Percentiles rank a stretch among this genome's conserved stretches.
Conservation (phyloP, 2,888 invertebrate genomes). For the Callosobruchus maculatus region DNA sequence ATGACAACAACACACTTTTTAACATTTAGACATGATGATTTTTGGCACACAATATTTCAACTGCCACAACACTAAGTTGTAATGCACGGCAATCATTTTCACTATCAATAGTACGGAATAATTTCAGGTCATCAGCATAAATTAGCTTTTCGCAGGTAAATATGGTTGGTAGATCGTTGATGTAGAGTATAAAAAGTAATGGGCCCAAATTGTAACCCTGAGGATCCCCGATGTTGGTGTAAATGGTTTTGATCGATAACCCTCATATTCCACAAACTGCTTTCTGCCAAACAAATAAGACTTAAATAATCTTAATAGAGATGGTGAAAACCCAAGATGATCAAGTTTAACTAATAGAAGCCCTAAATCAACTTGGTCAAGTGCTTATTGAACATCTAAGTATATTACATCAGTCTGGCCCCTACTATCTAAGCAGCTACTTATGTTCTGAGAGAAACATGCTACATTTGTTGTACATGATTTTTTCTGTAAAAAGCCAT, state of each 20-base stretch:
- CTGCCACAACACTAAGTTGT: conserved; percentile 2
- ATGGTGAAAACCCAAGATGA: conserved; percentile 4
- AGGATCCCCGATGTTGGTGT: conserved; percentile 3
- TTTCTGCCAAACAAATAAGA: conserved; percentile 5
- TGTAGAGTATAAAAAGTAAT: conserved; percentile 1
- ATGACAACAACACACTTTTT: not conserved
- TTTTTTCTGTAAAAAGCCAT: conserved; percentile 17
- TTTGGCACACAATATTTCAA: conserved; percentile 1
- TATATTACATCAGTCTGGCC: conserved; percentile 20
- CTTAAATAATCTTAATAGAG: not conserved
- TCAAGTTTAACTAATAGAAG: not conserved
- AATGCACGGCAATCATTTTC: conserved; percentile 1
- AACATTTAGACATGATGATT: conserved; percentile 5
- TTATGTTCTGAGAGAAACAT: conserved; percentile 13
- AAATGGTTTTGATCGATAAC: not conserved
- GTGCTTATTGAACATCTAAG: conserved; percentile 20
- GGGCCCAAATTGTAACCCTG: conserved; percentile 1
- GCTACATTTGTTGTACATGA: conserved; percentile 19
- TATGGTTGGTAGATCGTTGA: conserved; percentile 3
- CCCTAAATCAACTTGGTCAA: conserved; percentile 15
- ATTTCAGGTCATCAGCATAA: conserved; percentile 3
- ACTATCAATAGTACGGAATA: not conserved
- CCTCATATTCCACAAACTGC: conserved; percentile 6
- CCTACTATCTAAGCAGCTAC: conserved; percentile 8
- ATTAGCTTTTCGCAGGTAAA: not conserved